Evolutionary conservation across 2,888 invertebrate species (phyloP), one percentile per base, ranked within the genome.

Genomic region (Mantis religiosa): DNA sequence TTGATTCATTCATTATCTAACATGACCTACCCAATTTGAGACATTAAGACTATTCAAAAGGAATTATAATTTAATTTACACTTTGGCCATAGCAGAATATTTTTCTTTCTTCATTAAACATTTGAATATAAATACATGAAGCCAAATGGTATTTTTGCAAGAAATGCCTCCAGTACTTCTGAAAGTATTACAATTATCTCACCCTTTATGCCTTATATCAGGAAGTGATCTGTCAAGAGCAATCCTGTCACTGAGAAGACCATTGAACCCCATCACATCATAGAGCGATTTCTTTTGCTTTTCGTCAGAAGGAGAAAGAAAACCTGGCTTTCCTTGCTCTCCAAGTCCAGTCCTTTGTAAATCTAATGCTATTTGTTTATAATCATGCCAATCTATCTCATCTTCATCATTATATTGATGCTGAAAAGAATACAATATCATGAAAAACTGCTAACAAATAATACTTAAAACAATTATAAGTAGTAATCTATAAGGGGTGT

Each of bases 251-350:
- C 98, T 98, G 25, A 98, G 94, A 0, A 97, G 96, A 0, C 97
- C 99, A 93, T 99, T 98, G 92, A 99, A 99, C 0, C 99, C 99
- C 93, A 99, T 99, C 25, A 96, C 96, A 91, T 96, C 94, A 92
- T 97, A 99, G 28, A 98, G 92, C 84, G 94, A 93, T 85, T 96
- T 95, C 92, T 97, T 97, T 84, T 95, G 91, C 0, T 93, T 93
- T 87, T 93, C 93, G 20, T 95, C 94, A 12, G 96, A 95, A 25
- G 94, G 93, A 25, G 94, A 92, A 8, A 97, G 93, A 91, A 94
- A 93, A 0, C 96, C 96, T 0, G 96, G 94, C 89, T 93, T 92
- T 0, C 97, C 97, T 71, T 97, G 96, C 91, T 97, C 97, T 0
- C 97, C 97, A 14, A 95, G 93, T 20, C 96, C 97, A 85, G 92